A percentile compares a stretch with the other conserved stretches of the same genome.
phyloP scores from a whole-genome alignment of 2,797 vertebrate species.

The Lepilemur ruficaudatus region DNA sequence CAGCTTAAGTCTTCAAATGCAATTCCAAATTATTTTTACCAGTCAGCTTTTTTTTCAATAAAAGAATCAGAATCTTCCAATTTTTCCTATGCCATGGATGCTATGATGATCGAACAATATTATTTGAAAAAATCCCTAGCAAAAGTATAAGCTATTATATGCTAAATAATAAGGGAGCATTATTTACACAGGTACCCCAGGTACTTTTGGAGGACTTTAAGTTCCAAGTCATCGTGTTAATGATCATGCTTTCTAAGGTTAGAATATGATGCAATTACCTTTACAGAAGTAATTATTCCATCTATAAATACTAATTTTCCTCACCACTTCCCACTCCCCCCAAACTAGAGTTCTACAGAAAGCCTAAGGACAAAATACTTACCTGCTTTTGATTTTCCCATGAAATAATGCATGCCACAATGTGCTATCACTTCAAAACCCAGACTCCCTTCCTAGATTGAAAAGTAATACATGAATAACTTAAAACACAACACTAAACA shows the following conservation, averaged over 20 bases:
- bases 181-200: not conserved
- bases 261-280: not conserved
- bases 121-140: not conserved
- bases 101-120: not conserved
- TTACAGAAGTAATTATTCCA: not conserved
- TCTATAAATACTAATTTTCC: not conserved
- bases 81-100: not conserved
- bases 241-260: not conserved
- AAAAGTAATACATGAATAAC: conserved; percentile 74
- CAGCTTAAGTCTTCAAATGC: not conserved
- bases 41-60: not conserved
- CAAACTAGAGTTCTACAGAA: conserved; percentile 56
- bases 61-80: not conserved
- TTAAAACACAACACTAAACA: conserved; percentile 60
- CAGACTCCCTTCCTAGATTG: conserved; percentile 87
- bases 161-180: not conserved
- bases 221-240: not conserved
- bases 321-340: conserved; percentile 50
- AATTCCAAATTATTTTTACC: not conserved
- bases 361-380: conserved; percentile 66
- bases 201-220: not conserved
- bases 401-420: conserved; percentile 92
- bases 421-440: conserved; percentile 89
- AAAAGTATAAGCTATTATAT: not conserved
- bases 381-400: conserved; percentile 93